These are phyloP conservation scores for Nebria salina DNA, from an alignment of 2,888 invertebrate genomes.

Conservation along the genomic window DNA sequence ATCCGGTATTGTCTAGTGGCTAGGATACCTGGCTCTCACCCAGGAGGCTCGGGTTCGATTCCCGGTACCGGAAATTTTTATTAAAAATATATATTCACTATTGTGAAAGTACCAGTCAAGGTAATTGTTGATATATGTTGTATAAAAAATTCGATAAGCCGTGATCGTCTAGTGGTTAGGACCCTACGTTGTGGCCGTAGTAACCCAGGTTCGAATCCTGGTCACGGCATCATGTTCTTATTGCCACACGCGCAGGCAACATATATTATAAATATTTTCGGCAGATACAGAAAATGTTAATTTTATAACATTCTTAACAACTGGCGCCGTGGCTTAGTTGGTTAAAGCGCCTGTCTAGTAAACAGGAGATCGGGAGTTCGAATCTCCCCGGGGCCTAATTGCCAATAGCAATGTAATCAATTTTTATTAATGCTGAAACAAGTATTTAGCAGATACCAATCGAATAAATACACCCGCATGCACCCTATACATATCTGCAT, in stretches of 20 bases:
- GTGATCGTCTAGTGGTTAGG: conserved; percentile 1
- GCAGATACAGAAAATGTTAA: no score
- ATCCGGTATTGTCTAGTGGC: conserved; percentile 75
- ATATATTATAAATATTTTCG: no score
- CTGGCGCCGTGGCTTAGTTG: conserved; percentile 53
- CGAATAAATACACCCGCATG: no score
- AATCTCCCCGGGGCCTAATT: conserved; percentile 70
- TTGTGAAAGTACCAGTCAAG: no score
- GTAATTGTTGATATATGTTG: no score
- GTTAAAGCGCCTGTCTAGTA: conserved; percentile 79
- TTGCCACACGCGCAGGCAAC: no score
- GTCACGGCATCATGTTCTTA: neutral
- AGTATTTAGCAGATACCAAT: no score
- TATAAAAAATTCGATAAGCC: neutral
- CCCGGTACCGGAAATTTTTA: conserved; percentile 72
- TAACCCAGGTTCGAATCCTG: conserved; percentile 1
- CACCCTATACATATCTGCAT: no score
- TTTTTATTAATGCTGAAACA: no score
- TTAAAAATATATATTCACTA: no score
- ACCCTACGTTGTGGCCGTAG: neutral
- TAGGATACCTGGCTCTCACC: conserved; percentile 79
- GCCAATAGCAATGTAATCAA: no score
- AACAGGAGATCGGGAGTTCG: conserved; percentile 76
- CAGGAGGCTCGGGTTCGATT: conserved; percentile 81
- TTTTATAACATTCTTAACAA: no score